A percentile compares a stretch with the other conserved stretches of the same genome.
phyloP scores from a whole-genome alignment of 2,888 invertebrate species.

The Cheilosia variabilis region DNA sequence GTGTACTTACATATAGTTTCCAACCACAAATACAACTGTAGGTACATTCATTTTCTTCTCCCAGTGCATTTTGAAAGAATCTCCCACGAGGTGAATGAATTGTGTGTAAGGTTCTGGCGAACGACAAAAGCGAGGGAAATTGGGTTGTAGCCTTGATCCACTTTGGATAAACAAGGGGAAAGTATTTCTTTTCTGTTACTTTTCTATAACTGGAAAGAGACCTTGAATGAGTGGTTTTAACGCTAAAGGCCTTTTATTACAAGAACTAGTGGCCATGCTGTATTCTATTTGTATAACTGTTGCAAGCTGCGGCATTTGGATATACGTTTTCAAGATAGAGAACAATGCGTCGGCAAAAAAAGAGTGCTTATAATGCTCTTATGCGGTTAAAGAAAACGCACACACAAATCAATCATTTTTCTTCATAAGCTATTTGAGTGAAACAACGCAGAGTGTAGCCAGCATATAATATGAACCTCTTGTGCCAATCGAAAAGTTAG shows the following conservation, averaged over 20 bases:
- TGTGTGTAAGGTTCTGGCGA: slow-evolving; percentile 43
- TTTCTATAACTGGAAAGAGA: slow-evolving; percentile 37
- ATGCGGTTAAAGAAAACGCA: too few species aligned
- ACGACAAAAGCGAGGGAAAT: slow-evolving; percentile 58
- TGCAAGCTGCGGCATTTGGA: slow-evolving; percentile 3
- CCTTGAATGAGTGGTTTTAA: slow-evolving; percentile 55
- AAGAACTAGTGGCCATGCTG: slow-evolving; percentile 40
- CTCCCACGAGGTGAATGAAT: slow-evolving; percentile 68
- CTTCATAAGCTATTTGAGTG: too few species aligned
- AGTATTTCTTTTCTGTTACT: slow-evolving; percentile 44
- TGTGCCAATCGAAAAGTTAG: too few species aligned
- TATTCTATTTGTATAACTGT: not conserved
- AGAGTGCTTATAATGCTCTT: not conserved
- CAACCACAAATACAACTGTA: slow-evolving; percentile 12
- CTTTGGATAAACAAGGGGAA: slow-evolving; percentile 56
- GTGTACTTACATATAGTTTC: not conserved
- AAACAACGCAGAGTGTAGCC: too few species aligned
- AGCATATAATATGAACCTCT: too few species aligned
- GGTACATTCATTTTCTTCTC: slow-evolving; percentile 4
- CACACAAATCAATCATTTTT: too few species aligned
- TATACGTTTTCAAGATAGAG: not conserved
- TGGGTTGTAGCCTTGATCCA: slow-evolving; percentile 73
- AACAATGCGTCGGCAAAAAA: not conserved
- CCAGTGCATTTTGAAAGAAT: slow-evolving; percentile 37
- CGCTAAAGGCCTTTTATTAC: slow-evolving; percentile 55